These are phyloP conservation scores for Octodon degus DNA, from an alignment of 2,113 vertebrate species.

Conservation along the genomic window DNA sequence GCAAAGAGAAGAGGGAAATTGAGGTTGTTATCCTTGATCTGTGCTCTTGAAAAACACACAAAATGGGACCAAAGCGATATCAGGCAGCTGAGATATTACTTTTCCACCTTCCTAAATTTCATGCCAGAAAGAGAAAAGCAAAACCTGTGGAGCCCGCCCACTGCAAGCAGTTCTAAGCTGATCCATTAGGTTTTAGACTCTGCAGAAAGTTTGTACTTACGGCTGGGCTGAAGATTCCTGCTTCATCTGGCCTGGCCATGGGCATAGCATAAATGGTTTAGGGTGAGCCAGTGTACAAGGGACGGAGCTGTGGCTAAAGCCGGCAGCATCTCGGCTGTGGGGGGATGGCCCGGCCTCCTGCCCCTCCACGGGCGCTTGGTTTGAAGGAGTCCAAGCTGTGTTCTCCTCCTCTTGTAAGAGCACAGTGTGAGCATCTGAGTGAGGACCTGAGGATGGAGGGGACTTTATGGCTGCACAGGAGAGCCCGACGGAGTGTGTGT, in stretches of 20 bases:
- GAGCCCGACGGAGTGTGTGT: background rate
- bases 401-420: background rate
- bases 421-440: conserved; percentile 39
- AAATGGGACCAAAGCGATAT: conserved; percentile 40
- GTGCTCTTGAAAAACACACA: conserved; percentile 45
- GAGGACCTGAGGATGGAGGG: conserved; percentile 5
- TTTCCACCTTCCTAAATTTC: conserved; percentile 29
- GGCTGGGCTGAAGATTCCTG: conserved; percentile 14
- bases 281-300: background rate
- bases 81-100: background rate
- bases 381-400: no score
- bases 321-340: background rate
- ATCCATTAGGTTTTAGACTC: background rate
- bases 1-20: conserved; percentile 44
- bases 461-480: conserved; percentile 51
- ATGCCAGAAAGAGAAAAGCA: background rate
- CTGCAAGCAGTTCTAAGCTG: background rate
- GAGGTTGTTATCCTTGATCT: conserved; percentile 34
- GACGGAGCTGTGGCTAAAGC: background rate
- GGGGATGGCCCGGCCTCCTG: background rate
- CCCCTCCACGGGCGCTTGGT: no score
- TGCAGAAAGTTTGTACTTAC: background rate
- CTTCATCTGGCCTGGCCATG: background rate
- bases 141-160: background rate
- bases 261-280: background rate